Base-by-base conservation (phyloP, 2,113 vertebrate genomes). In the Marcusenius ussheri region DNA sequence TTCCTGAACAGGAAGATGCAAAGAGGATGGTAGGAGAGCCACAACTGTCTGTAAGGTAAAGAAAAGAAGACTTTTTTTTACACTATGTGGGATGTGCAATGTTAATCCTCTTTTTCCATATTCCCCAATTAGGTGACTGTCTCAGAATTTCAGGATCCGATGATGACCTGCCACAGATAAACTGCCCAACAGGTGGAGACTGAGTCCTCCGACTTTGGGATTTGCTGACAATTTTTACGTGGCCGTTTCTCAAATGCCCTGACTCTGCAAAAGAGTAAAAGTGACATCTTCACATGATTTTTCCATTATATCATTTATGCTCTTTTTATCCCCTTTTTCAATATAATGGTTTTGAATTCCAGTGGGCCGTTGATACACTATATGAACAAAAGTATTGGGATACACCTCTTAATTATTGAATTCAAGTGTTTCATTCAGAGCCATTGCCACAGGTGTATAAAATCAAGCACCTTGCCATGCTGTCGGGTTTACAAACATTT, bases 1-100 rank as follows among this genome's bases (percentile, higher is more conserved):
- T 45, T 77, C 27, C 42, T 17, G 86, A 90, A 49, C 42, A 91
- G 87, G 91, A 86, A 89, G 87, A 90, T 92, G 89, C 90, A 91
- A 93, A 93, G 92, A 87, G 93, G 24, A 62, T n/a, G 21, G 24
- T 62, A 62, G 56, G 92, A 89, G 88, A 88, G 80, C 5, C 70
- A 77, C 62, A 89, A 83, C 15, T 50, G 5, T 24, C 45, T 89
- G 88, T 90, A 85, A 53, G 66, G 5, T 39, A 9, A 70, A 31
- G 58, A n/a, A 66, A 66, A 62, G 10, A 70, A 13, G n/a, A 27
- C 10, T 2, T 27, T 31, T 53, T 66, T 31, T 11, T 13, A 13
- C n/a, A 31, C n/a, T 70, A 70, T 1, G n/a, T 31, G 27, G 10
- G n/a, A 70, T 70, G 27, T 31, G 62, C 10, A 13, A 31, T 70